Evolutionary conservation across 2,888 invertebrate species (phyloP).

Genomic region (Eupithecia centaureata): DNA sequence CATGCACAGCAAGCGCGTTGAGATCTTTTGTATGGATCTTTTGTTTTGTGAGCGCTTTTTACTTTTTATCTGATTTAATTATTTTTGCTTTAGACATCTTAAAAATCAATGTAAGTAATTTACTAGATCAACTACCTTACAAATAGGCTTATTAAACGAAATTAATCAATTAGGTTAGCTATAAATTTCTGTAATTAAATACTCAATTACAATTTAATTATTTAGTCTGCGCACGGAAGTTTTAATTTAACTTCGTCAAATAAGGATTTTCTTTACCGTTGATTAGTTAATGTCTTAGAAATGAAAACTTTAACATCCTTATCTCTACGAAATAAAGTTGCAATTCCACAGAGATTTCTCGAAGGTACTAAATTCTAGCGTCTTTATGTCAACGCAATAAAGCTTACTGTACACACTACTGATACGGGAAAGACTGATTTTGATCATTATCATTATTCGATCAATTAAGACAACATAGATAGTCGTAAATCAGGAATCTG

Average conservation of each 20-base stretch:
- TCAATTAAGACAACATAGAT: conserved; percentile 63
- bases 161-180: background rate
- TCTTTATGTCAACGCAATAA: conserved; percentile 16
- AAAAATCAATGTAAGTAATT: background rate
- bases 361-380: background rate
- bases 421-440: conserved; percentile 9
- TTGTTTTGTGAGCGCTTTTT: background rate
- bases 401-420: conserved; percentile 6
- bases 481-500: conserved; percentile 56
- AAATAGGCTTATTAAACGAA: background rate
- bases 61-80: background rate
- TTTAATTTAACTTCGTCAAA: conserved; percentile 21
- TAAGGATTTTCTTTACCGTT: conserved; percentile 21
- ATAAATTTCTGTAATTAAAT: conserved; percentile 36
- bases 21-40: conserved; percentile 27
- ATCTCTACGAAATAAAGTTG: conserved; percentile 15
- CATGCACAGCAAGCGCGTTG: conserved; percentile 22
- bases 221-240: conserved; percentile 36
- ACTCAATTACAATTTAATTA: conserved; percentile 30
- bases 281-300: conserved; percentile 12
- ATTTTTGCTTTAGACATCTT: background rate
- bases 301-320: conserved; percentile 13
- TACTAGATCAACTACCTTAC: background rate
- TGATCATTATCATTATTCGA: conserved; percentile 58
- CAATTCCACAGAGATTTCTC: background rate